Conservation (phyloP, 2,797 vertebrate species). For the Phaenicophaeus curvirostris region DNA sequence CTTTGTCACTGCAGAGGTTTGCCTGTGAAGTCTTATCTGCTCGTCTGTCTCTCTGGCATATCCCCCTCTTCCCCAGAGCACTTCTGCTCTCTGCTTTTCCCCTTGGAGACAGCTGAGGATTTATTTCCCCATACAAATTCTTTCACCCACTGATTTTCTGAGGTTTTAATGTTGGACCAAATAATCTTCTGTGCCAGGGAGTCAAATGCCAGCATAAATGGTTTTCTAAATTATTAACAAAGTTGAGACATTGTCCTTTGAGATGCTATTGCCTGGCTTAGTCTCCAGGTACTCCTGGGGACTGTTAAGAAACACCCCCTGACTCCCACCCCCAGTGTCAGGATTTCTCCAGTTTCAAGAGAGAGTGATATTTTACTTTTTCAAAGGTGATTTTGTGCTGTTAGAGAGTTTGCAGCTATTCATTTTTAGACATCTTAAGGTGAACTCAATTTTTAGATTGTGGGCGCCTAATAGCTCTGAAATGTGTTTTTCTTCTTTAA, state of each 20-base stretch:
- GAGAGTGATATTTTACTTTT: background rate
- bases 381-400: background rate
- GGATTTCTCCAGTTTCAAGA: background rate
- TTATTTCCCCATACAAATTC: background rate
- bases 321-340: background rate
- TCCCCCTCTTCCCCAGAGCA: too few species aligned
- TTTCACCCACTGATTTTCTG: background rate
- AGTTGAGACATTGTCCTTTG: background rate
- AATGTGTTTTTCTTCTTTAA: background rate
- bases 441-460: background rate
- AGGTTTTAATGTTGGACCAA: background rate
- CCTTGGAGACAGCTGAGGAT: background rate
- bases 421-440: background rate
- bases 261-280: background rate
- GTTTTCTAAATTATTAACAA: background rate
- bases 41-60: background rate
- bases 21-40: background rate
- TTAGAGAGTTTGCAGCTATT: background rate
- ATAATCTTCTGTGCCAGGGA: background rate
- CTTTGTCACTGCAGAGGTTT: background rate
- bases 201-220: background rate
- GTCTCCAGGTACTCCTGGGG: background rate
- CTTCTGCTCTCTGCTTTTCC: background rate
- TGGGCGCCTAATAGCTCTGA: background rate
- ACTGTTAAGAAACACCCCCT: background rate